phyloP scores from a whole-genome alignment of 2,797 vertebrate genomes.

The Arnoldichthys spilopterus region DNA sequence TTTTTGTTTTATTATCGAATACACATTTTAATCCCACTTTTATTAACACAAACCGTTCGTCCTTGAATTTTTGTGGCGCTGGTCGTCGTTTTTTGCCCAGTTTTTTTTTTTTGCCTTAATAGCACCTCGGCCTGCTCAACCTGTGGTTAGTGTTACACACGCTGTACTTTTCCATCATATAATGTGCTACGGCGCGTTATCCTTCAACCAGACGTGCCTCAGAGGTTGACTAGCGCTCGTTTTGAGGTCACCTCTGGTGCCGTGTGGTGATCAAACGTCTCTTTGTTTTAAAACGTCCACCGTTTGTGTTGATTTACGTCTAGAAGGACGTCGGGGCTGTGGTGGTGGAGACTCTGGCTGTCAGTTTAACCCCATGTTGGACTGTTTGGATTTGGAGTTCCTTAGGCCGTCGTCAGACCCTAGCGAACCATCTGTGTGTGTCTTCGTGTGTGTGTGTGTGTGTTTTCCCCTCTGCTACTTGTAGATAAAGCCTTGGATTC shows the following conservation, averaged over 20 bases:
- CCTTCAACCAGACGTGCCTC: conserved; percentile 31
- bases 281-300: background rate
- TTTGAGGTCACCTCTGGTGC: background rate
- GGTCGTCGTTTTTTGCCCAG: background rate
- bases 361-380: background rate
- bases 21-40: background rate
- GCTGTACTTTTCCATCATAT: conserved; percentile 60
- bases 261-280: background rate
- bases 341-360: background rate
- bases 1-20: background rate
- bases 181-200: conserved; percentile 47
- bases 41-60: background rate
- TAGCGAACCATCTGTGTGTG: background rate
- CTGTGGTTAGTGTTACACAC: conserved; percentile 45
- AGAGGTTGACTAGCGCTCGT: conserved; percentile 1
- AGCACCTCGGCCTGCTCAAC: conserved; percentile 46
- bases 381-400: background rate
- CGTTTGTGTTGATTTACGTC: background rate
- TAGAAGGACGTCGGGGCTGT: background rate
- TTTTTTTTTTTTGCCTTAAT: conserved; percentile 8
- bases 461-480: background rate
- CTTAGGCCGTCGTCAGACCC: background rate
- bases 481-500: background rate
- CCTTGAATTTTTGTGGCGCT: conserved; percentile 2
- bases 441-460: no score